phyloP scores from a whole-genome alignment of 2,797 vertebrate genomes.

The Avahi laniger region DNA sequence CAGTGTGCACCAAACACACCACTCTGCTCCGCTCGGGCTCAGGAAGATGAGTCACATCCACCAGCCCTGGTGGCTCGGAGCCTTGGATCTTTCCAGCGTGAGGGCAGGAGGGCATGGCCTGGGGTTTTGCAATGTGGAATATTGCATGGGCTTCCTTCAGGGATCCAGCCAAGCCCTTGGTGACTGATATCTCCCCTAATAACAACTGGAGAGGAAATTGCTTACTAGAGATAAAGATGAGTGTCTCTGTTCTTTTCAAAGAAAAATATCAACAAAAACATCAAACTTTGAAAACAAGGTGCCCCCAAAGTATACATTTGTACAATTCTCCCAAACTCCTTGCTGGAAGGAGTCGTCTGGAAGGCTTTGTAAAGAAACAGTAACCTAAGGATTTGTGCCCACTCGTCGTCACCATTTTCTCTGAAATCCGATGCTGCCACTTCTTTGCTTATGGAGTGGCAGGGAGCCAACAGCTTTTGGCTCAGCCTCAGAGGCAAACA shows the following conservation, averaged over 20 bases:
- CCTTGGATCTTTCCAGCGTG: conserved; percentile 39
- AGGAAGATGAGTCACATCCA: conserved; percentile 78
- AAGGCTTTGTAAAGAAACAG: conserved; percentile 41
- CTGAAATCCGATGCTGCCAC: background rate
- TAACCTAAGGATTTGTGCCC: background rate
- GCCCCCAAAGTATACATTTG: background rate
- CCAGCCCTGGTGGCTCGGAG: background rate
- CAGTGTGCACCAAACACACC: background rate
- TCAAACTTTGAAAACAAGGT: conserved; percentile 1
- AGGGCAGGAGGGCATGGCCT: background rate
- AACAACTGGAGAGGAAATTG: conserved; percentile 69
- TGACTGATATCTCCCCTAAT: conserved; percentile 57
- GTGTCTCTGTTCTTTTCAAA: conserved; percentile 50
- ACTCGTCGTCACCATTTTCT: background rate
- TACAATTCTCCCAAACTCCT: background rate
- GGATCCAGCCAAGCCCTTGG: background rate
- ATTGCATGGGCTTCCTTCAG: background rate
- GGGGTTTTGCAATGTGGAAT: background rate
- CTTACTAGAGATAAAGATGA: conserved; percentile 66
- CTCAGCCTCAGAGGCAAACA: background rate
- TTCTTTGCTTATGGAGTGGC: conserved; percentile 13
- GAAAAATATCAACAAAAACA: conserved; percentile 9
- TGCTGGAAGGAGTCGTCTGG: background rate
- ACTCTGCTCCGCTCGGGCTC: background rate
- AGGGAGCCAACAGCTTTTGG: background rate